Evolutionary conservation across 1,140 invertebrate genomes (phyloP), one percentile per base, ranked within the genome.

Genomic region (Hesperophylax magnus): DNA sequence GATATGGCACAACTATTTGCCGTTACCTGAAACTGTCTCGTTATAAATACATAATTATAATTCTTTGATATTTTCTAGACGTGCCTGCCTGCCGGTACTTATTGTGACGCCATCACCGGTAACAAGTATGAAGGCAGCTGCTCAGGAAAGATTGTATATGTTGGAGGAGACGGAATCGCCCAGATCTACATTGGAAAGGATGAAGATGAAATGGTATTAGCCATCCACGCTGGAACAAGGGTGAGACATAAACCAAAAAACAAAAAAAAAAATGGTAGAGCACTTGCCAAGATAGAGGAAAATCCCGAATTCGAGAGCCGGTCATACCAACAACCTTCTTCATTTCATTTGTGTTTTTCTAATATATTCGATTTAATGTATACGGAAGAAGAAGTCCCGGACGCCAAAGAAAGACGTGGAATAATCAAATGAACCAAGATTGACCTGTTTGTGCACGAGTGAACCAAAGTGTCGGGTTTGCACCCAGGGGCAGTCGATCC

Each of bases 81-180:
- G 0, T 94, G 94, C 53, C 87, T 98, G 9, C 92, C 95, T 0
- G 87, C 92, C 84, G 97, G 97, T 4, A 90, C 79, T 0, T 98
- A 98, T 86, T 98, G 97, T 87, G 96, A 98, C 86, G 91, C 98
- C 4, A 97, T 95, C 78, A 92, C 91, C 65, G 94, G 94, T 11
- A 86, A 86, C 31, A 83, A 91, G 24, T 82, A 86, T 0, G 86
- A 90, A 76, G 89, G 88, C 7, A 77, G 74, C 0, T 95, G 94
- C 80, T 92, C 92, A 0, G 93, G 94, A 27, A 92, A 91, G 78
- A 85, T 84, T 0, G 86, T 95, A 0, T 85, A 84, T 0, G 94
- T 95, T 22, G 88, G 86, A 20, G 27, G 83, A 5, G 87, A 91
- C 82, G 91, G 92, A 0, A 86, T 84, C 5, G 93, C 92, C 4